Evolutionary conservation across 2,888 invertebrate species (phyloP).

Genomic region (Macrosiphum euphorbiae): DNA sequence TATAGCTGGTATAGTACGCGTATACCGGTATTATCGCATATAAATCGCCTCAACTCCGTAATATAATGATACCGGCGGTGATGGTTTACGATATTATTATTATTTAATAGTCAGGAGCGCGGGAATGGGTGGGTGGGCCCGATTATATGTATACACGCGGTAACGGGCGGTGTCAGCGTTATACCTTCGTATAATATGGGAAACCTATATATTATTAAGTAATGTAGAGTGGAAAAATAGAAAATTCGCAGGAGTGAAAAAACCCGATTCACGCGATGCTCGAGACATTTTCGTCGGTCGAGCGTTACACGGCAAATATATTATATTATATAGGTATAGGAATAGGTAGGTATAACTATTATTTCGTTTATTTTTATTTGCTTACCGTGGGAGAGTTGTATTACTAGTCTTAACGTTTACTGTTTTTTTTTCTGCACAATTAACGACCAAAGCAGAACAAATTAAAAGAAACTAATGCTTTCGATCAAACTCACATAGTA

Average conservation of each 20-base stretch:
- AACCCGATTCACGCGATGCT: slow-evolving; percentile 35
- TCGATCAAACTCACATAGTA: not conserved
- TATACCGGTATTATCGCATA: slow-evolving; percentile 37
- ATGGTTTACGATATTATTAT: slow-evolving; percentile 45
- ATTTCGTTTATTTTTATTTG: not conserved
- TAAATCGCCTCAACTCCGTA: slow-evolving; percentile 48
- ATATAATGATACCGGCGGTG: slow-evolving; percentile 37
- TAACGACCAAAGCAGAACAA: not conserved
- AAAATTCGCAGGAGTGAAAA: not conserved
- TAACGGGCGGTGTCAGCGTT: slow-evolving; percentile 49
- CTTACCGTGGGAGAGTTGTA: not conserved
- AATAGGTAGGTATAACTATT: not conserved
- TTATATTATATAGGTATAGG: too few species aligned
- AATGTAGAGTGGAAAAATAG: slow-evolving; percentile 11
- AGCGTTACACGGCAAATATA: not conserved
- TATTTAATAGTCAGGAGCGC: not conserved
- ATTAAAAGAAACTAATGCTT: not conserved
- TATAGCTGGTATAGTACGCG: not conserved
- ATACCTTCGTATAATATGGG: not conserved
- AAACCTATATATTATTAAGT: not conserved
- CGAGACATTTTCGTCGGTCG: not conserved
- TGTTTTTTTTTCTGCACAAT: not conserved
- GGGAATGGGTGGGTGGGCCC: not conserved
- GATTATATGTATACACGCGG: not conserved
- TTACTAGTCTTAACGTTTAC: not conserved